Evolutionary conservation across 2,797 vertebrate genomes (phyloP).

Genomic region (Meda fulgida): DNA sequence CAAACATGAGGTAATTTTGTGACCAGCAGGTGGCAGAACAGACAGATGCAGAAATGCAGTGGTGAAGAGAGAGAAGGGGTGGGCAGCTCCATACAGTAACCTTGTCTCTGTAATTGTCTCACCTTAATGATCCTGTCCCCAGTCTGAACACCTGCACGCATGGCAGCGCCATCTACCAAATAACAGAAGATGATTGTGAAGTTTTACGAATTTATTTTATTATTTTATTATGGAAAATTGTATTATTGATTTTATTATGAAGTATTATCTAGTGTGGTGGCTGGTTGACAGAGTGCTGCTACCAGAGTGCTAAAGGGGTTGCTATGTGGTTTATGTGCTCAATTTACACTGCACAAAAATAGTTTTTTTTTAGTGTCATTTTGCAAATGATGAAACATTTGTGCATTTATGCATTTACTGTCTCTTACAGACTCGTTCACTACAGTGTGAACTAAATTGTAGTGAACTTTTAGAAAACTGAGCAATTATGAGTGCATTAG

Average conservation of each 20-base stretch:
- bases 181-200: neutral
- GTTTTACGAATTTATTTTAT: neutral
- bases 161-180: constrained; percentile 92
- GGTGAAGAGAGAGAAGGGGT: constrained; percentile 13
- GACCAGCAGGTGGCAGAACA: constrained; percentile 76
- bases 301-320: neutral
- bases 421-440: neutral
- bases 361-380: constrained; percentile 7
- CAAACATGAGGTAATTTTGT: neutral
- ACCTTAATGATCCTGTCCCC: constrained; percentile 93
- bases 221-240: neutral
- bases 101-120: constrained; percentile 44
- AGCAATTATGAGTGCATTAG: neutral
- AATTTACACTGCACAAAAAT: neutral
- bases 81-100: constrained; percentile 61
- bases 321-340: neutral
- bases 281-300: neutral
- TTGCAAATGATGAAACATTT: constrained; percentile 9
- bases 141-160: constrained; percentile 96
- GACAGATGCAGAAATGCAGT: constrained; percentile 1
- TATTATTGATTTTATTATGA: neutral
- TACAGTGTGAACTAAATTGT: neutral
- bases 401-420: neutral
- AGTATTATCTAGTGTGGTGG: neutral
- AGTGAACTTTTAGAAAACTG: neutral